Evolutionary conservation across 2,888 invertebrate genomes (phyloP), one percentile per base, ranked within the genome.

Genomic region (Proisotoma minuta): DNA sequence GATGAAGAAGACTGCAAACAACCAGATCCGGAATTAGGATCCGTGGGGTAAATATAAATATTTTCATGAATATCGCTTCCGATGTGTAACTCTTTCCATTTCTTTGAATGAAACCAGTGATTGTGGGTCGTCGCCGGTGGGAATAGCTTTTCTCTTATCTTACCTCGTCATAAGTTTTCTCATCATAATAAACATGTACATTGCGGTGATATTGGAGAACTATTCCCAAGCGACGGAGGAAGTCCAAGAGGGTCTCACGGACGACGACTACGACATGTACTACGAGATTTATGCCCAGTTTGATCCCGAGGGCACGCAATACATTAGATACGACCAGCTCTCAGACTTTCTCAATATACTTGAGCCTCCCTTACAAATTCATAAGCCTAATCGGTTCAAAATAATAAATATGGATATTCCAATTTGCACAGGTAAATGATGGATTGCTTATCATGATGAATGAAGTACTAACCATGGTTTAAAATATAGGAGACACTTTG

Each of bases 181-280:
- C 77, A 96, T 98, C 80, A 93, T 97, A 76, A 96, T 97, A 82
- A 98, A 98, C 87, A 97, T 98, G 97, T 97, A 97, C 85, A 98
- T 98, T 81, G 97, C 97, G 77, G 97, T 98, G 80, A 98, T 98
- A 80, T 87, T 98, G 81, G 97, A 97, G 82, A 98, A 98, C 81
- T 98, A 97, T 82, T 95, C 94, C 74, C 94, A 93, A 75, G 98
- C 97, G 71, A 97, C 96, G 68, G 97, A 98, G 81, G 97, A 98
- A 80, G 97, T 98, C 70, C 92, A 93, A 78, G 93, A 93, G 79
- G 93, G 93, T 76, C 84, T 97, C 70, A 97, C 97, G 62, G 96
- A 96, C 78, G 97, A 98, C 81, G 98, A 98, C 81, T 65, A 65
- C 18, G 65, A 65, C 43, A 96, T 97, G 95, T 97, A 96, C 82